A percentile compares a stretch with the other conserved stretches of the same genome.
phyloP scores from a whole-genome alignment of 2,888 invertebrate species.

The Drepanosiphum platanoidis region DNA sequence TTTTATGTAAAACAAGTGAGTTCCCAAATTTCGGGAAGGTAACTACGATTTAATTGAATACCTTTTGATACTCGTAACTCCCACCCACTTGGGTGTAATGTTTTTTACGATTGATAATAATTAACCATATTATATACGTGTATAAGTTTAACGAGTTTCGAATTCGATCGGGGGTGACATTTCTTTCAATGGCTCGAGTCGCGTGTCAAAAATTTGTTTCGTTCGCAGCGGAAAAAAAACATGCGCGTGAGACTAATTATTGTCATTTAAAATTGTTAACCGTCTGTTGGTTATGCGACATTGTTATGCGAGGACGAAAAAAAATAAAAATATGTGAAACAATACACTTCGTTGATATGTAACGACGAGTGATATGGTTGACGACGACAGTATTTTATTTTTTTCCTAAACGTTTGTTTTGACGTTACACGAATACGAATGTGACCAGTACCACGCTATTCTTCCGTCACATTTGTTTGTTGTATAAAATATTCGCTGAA shows the following conservation, averaged over 20 bases:
- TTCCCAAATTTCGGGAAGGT: too few relatives aligned
- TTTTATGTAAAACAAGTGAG: too few relatives aligned
- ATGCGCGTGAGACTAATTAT: slow-evolving; percentile 77
- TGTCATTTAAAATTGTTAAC: slow-evolving; percentile 62
- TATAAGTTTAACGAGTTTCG: too few relatives aligned
- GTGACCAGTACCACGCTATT: background rate
- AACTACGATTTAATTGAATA: too few relatives aligned
- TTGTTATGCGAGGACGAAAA: slow-evolving; percentile 31
- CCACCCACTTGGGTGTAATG: too few relatives aligned
- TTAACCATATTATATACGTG: too few relatives aligned
- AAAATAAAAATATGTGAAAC: background rate
- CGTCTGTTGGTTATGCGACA: background rate
- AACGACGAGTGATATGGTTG: background rate
- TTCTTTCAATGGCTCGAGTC: background rate
- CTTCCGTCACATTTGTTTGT: background rate
- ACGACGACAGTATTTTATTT: background rate
- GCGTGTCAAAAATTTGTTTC: slow-evolving; percentile 72
- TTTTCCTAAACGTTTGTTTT: background rate
- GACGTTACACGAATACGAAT: background rate
- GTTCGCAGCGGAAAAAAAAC: slow-evolving; percentile 96
- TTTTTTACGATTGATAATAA: too few relatives aligned
- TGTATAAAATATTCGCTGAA: background rate
- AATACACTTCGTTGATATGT: background rate
- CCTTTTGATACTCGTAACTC: too few relatives aligned
- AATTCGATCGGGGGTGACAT: too few relatives aligned